Base-by-base conservation (phyloP, 2,113 vertebrate genomes). In the Rhipidura dahli region DNA sequence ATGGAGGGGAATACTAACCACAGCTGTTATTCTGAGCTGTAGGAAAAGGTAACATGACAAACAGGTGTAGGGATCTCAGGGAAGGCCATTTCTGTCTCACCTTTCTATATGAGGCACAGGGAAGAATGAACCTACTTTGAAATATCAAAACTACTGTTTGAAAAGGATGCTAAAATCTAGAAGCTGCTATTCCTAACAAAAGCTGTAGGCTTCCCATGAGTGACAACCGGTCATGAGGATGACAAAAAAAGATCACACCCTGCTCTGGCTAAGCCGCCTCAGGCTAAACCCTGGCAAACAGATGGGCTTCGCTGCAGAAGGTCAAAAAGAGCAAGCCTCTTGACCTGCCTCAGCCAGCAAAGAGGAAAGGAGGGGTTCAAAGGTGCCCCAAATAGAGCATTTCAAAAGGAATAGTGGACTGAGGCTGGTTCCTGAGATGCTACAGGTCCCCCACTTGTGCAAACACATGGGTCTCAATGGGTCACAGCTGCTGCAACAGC, bases 281-380 rank as follows among this genome's bases (percentile, higher is more conserved):
- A 87, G 85, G 92, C 76, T 96, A 97, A 97, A 97, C 80, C 96
- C 90, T 71, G 61, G 83, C 80, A 94, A 97, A 78, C 94, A 96
- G 94, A 96, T 95, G 94, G 94, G 90, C 93, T 87, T 35, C 3
- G 0, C 61, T 66, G 53, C 71, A 89, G 86, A 97, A 96, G 96
- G 94, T 96, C 93, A 96, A 86, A 44, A 30, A 45, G 88, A 95
- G 76, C 68, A 83, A 80, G 44, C 75, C 77, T 83, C 81, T 80
- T 66, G 81, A 94, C 71, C 82, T 39, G 65, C 76, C 64, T 63
- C n/a, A 73, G 86, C 27, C 68, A 75, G 39, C 3, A 5, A 40
- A 79, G 54, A 86, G 60, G 42, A 90, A 83, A 81, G 13, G 10
- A 44, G 28, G n/a, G 56, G 65, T 80, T 80, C 51, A 33, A 76